Evolutionary conservation across 2,888 invertebrate species (phyloP).

Genomic region (Patella ulyssiponensis): DNA sequence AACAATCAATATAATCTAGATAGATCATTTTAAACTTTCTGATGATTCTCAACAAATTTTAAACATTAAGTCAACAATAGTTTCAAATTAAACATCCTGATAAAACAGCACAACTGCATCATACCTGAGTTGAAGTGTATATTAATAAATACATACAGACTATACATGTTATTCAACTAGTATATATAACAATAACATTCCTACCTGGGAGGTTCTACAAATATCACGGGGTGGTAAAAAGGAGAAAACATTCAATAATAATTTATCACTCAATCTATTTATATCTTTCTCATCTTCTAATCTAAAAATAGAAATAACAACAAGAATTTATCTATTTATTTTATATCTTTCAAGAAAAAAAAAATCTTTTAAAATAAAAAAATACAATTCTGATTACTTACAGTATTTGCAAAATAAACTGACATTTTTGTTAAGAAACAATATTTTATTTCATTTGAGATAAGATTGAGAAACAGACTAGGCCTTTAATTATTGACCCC

Average conservation of each 20-base stretch:
- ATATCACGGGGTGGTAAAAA: slow-evolving; percentile 55
- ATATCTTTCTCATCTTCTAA: slow-evolving; percentile 58
- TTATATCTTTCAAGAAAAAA: not conserved
- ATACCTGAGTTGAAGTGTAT: too few relatives aligned
- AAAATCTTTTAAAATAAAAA: not conserved
- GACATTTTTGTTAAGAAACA: not conserved
- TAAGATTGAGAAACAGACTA: too few relatives aligned
- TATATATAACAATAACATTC: not conserved
- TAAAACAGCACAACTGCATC: too few relatives aligned
- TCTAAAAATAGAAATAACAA: slow-evolving; percentile 42
- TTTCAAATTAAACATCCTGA: too few relatives aligned
- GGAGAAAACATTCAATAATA: slow-evolving; percentile 63
- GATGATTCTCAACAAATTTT: too few relatives aligned
- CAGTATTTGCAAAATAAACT: not conserved
- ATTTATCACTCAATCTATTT: slow-evolving; percentile 62
- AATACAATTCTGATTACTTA: not conserved
- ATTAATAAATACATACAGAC: too few relatives aligned
- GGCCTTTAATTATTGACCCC: not conserved
- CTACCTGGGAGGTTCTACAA: slow-evolving; percentile 52
- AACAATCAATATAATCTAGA: too few relatives aligned
- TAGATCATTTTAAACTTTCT: too few relatives aligned
- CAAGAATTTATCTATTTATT: too few relatives aligned
- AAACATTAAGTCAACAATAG: too few relatives aligned
- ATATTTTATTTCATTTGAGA: not conserved
- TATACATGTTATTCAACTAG: too few relatives aligned